Base-by-base conservation (phyloP, 2,113 vertebrate genomes). In the Zapornia atra region DNA sequence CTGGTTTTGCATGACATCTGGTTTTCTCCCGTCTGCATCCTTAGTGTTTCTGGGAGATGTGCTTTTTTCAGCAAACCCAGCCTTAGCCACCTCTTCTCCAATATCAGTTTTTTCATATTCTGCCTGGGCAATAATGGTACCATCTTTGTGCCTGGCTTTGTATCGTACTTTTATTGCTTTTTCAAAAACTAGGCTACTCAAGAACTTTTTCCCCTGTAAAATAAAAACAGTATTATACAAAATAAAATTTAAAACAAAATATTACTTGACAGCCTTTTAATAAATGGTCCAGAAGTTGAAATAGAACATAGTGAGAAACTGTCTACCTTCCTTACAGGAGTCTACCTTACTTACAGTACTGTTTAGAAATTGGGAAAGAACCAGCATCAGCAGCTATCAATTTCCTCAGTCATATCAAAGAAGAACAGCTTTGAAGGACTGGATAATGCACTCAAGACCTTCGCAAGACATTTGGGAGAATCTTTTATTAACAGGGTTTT, bases 21-120 rank as follows among this genome's bases (percentile, higher is more conserved):
- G n/a, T 71, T 80, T 95, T 28, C 79, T 94, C 56, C 94, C 85
- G 28, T 97, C 84, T 3, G 4, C 33, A 46, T 29, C 24, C 21
- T 83, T 86, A 75, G 36, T 19, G 28, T 68, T 92, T 56, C 83
- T 82, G 48, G 79, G 26, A n/a, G 86, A 91, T 28, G 60, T 68
- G 68, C 38, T 96, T 68, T 96, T 96, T 95, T 97, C 97, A 82
- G 98, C 98, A 97, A 98, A 98, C 78, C 98, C 98, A 86, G 98
- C 98, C 70, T 98, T 98, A 77, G 94, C 95, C 48, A 99, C 95
- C 82, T 98, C 98, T 94, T 98, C 98, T 50, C 98, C 98, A 89
- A 98, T 97, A 93, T 98, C 97, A 72, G 97, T 80, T 56, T 86
- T 93, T 65, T 98, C 98, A 90, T 97, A 98, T 56, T 98, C 96